These are phyloP conservation scores for Drosophila affinis DNA, from an alignment of 2,888 invertebrate species.

Conservation along the genomic window DNA sequence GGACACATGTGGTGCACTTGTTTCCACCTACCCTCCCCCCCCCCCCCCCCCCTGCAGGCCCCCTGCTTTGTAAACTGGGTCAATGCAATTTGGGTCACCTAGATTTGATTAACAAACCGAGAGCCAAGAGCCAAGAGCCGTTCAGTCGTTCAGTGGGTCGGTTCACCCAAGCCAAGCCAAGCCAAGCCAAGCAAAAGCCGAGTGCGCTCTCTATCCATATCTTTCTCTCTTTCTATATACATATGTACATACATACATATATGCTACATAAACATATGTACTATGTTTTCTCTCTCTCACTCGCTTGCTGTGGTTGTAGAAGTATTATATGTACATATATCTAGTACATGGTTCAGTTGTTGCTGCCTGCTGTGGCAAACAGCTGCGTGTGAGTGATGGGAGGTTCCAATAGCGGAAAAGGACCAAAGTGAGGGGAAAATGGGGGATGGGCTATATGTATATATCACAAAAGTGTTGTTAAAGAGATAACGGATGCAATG, in stretches of 20 bases:
- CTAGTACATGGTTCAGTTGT: constrained; percentile 43
- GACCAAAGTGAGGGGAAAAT: neutral
- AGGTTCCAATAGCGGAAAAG: neutral
- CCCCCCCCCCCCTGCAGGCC: neutral
- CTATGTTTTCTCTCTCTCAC: neutral
- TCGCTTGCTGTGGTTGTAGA: neutral
- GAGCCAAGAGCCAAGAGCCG: constrained; percentile 52
- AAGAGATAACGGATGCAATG: constrained; percentile 7
- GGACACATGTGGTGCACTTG: constrained; percentile 43
- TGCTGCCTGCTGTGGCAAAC: constrained; percentile 11
- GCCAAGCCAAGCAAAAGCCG: constrained; percentile 28
- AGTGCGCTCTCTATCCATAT: constrained; percentile 22
- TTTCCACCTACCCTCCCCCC: constrained; percentile 10
- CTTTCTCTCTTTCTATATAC: constrained; percentile 11
- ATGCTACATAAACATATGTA: neutral
- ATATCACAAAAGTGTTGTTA: constrained; percentile 10
- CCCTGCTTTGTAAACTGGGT: constrained; percentile 56
- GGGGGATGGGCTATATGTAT: neutral
- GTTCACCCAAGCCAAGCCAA: constrained; percentile 27
- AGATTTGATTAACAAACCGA: constrained; percentile 66
- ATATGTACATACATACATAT: neutral
- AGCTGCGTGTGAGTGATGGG: constrained; percentile 40
- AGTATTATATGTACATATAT: constrained; percentile 13
- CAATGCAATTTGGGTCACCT: constrained; percentile 70
- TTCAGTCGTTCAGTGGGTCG: constrained; percentile 18